Conservation (phyloP, 2,797 vertebrate species). For the Pipistrellus pygmaeus region DNA sequence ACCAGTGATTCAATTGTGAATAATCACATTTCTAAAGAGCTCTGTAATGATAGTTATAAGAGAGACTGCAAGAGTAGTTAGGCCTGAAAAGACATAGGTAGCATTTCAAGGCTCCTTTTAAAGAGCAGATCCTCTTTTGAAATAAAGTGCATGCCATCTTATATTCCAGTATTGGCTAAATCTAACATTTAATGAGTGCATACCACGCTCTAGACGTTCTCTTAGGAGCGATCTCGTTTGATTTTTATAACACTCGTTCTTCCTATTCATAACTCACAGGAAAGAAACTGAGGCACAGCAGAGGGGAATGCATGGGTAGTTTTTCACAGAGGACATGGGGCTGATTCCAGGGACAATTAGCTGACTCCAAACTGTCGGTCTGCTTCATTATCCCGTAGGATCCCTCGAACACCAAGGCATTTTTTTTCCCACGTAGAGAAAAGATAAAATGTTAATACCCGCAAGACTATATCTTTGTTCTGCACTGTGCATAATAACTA, state of each 20-base stretch:
- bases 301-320: not conserved
- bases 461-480: constrained; percentile 63
- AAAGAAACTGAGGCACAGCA: not conserved
- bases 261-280: not conserved
- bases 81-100: not conserved
- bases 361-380: not conserved
- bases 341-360: not conserved
- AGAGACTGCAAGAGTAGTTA: not conserved
- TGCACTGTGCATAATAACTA: constrained; percentile 70
- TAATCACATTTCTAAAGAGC: constrained; percentile 61
- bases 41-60: not conserved
- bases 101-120: constrained; percentile 48
- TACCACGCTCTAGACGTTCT: not conserved
- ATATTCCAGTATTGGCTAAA: not conserved
- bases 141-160: not conserved
- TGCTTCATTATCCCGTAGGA: constrained; percentile 25
- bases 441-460: constrained; percentile 71
- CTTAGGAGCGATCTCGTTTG: not conserved
- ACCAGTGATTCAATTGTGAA: constrained; percentile 51
- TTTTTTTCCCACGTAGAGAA: constrained; percentile 56
- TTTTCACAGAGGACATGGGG: not conserved
- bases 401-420: not conserved
- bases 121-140: not conserved
- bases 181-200: not conserved
- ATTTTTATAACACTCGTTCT: constrained; percentile 19